Percentiles rank a stretch among this genome's conserved stretches.
Evolutionary conservation across 2,797 vertebrate species (phyloP).

Genomic region (Myioborus miniatus): DNA sequence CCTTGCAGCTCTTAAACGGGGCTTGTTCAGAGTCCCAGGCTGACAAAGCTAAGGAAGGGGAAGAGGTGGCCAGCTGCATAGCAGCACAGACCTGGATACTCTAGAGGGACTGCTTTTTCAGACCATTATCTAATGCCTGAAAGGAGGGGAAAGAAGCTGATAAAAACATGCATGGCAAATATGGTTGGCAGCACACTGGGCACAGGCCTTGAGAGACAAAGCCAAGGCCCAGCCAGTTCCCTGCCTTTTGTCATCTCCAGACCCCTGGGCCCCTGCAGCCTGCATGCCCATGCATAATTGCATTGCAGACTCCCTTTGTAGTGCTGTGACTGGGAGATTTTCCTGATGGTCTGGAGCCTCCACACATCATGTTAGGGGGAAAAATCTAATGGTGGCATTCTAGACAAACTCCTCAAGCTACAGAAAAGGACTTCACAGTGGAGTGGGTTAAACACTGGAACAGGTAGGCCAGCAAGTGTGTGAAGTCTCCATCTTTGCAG

Average conservation of each 20-base stretch:
- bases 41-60: background rate
- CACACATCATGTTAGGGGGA: background rate
- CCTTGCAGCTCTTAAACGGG: background rate
- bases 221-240: background rate
- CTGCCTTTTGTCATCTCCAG: background rate
- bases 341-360: background rate
- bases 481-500: background rate
- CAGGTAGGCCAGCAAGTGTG: background rate
- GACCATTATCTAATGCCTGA: background rate
- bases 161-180: background rate
- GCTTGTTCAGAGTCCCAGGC: background rate
- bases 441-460: background rate
- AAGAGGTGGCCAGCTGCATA: background rate
- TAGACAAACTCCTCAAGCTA: background rate
- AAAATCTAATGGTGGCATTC: background rate
- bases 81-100: background rate
- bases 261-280: background rate
- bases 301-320: background rate
- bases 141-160: background rate
- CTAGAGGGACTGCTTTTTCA: background rate
- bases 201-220: slow-evolving; percentile 2
- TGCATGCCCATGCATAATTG: background rate
- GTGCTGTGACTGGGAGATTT: background rate
- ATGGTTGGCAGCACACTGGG: background rate
- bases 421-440: background rate